Percentiles rank a stretch among this genome's conserved stretches.
These are phyloP conservation scores for human (Homo sapiens) DNA, from an alignment of 2,113 vertebrate genomes.

Conservation along the genomic window DNA sequence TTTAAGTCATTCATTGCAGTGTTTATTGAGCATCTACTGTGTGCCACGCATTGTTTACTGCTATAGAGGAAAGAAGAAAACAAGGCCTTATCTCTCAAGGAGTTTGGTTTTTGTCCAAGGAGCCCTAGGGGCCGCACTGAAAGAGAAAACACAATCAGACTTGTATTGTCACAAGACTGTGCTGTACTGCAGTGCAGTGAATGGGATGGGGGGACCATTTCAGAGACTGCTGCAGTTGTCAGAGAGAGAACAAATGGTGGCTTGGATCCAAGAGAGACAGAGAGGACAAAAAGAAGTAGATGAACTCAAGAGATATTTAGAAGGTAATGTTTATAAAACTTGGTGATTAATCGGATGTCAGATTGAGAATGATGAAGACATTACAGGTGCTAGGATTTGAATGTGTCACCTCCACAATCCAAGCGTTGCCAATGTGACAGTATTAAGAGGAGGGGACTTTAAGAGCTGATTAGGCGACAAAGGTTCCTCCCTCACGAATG, in stretches of 20 bases:
- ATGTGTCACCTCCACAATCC: neutral
- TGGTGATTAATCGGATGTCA: neutral
- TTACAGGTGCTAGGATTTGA: neutral
- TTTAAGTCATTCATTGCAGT: neutral
- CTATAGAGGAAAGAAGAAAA: neutral
- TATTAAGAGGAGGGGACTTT: neutral
- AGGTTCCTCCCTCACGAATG: neutral
- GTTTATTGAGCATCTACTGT: neutral
- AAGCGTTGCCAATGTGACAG: neutral
- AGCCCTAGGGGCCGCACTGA: neutral
- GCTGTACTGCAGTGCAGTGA: fast-evolving
- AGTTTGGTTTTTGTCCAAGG: neutral
- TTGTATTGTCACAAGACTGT: fast-evolving
- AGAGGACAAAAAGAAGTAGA: neutral
- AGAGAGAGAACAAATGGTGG: neutral
- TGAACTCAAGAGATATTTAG: neutral
- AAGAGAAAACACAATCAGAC: neutral
- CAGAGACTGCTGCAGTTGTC: neutral
- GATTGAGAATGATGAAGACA: neutral
- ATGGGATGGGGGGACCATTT: fast-evolving
- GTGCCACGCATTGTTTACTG: neutral
- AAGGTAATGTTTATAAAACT: neutral
- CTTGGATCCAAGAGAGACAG: neutral
- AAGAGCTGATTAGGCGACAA: neutral
- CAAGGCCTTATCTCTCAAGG: neutral